Evolutionary conservation across 2,888 invertebrate genomes (phyloP), one percentile per base, ranked within the genome.

Genomic region (Cacoxenus indagator): DNA sequence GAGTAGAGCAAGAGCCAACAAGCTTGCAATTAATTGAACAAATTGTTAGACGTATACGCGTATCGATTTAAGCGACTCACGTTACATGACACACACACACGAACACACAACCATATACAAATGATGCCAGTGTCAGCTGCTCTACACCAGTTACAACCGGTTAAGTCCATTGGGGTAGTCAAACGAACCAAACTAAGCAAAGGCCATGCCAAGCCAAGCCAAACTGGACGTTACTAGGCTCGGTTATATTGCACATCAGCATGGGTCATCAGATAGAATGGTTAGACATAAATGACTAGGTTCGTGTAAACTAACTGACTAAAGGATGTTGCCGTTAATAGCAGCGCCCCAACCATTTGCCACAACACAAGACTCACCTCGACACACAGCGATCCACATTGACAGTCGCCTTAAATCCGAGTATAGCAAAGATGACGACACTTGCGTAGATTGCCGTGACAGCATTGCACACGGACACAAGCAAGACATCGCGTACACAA

Each of bases 361-460:
- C 31, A 19, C n/a, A n/a, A n/a, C n/a, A 24, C 2, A 45, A 19
- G 14, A 90, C 91, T 91, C 90, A 94, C 93, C 90, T 89, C 69
- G 90, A 90, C 76, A 95, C 90, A 87, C 98, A 98, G 77, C 92
- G 93, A 85, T 95, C 94, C 72, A 95, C 96, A 89, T 95, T 96
- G 72, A 92, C 92, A 84, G 92, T 94, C n/a, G 97, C 98, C 89
- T 98, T 98, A 90, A 96, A 98, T 66, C 98, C 98, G 29, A 98
- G 91, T 76, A 98, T 96, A 76, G 97, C 94, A 89, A 98, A 98
- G 86, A 98, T 96, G 79, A 97, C 97, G 70, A 96, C 93, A 72
- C 96, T 96, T 14, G 97, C 97, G 88, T 97, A 97, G 83, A 98
- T 94, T 57, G 97, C 97, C 2, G 98, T 98, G 78, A 96, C 90